phyloP scores from a whole-genome alignment of 2,888 invertebrate species.

The Eupithecia exiguata region DNA sequence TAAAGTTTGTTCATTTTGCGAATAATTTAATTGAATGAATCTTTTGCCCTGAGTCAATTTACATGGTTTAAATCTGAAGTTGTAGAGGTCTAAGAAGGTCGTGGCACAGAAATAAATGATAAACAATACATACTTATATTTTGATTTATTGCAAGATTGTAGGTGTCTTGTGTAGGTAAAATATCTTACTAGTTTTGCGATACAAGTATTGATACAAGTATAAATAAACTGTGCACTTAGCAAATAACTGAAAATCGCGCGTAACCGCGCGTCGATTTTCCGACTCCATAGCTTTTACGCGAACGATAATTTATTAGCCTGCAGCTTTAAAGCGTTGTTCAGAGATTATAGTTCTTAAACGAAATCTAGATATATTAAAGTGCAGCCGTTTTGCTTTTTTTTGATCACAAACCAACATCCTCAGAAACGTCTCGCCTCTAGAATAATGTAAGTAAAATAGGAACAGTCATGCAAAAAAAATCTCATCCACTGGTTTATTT shows the following conservation, averaged over 20 bases:
- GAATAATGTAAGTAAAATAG: too few relatives aligned
- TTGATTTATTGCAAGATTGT: too few relatives aligned
- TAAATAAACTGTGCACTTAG: neutral
- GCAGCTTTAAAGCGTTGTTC: neutral
- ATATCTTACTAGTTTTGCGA: too few relatives aligned
- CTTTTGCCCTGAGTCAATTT: constrained; percentile 41
- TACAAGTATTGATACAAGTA: too few relatives aligned
- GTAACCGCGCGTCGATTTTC: neutral
- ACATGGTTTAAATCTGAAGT: neutral
- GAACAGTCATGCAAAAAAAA: too few relatives aligned
- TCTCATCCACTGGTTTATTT: too few relatives aligned
- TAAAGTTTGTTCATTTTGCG: constrained; percentile 50
- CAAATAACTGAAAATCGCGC: neutral
- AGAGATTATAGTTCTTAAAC: too few relatives aligned
- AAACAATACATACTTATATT: neutral
- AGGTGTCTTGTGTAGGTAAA: too few relatives aligned
- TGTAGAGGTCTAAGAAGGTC: neutral
- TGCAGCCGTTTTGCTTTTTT: too few relatives aligned
- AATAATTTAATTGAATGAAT: constrained; percentile 49
- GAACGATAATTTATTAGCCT: neutral
- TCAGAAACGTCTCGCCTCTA: neutral
- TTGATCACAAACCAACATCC: neutral
- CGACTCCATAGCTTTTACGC: neutral
- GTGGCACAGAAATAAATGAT: too few relatives aligned
- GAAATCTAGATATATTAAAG: too few relatives aligned